A percentile compares a stretch with the other conserved stretches of the same genome.
These are phyloP conservation scores for Trichogramma pretiosum DNA, from an alignment of 1,140 invertebrate genomes.

Conservation along the genomic window DNA sequence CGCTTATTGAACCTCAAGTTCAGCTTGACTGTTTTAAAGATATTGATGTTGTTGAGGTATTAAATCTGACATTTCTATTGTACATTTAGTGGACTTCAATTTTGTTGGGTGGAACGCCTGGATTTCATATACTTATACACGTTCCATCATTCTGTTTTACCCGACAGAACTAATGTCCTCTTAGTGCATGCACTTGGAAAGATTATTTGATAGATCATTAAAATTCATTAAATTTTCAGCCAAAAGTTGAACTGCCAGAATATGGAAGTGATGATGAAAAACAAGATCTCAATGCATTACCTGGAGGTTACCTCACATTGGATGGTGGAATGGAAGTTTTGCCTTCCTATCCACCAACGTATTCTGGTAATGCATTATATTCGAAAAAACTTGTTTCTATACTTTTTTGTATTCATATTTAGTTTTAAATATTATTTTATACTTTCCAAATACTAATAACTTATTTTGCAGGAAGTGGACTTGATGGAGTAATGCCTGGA, in stretches of 20 bases:
- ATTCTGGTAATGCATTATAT: constrained; percentile 32
- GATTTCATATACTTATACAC: too few species aligned
- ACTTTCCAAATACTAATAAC: not conserved
- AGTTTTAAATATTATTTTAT: constrained; percentile 2
- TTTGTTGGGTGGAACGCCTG: not conserved
- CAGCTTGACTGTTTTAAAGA: constrained; percentile 46
- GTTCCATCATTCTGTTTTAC: too few species aligned
- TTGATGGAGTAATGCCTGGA: constrained; percentile 42
- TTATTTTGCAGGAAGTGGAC: constrained; percentile 32
- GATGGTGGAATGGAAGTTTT: constrained; percentile 45
- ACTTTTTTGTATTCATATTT: not conserved
- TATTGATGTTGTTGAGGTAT: constrained; percentile 44
- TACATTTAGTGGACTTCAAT: not conserved
- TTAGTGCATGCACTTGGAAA: too few species aligned
- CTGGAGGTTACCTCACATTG: constrained; percentile 42
- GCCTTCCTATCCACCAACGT: constrained; percentile 40
- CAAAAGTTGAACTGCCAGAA: constrained; percentile 52
- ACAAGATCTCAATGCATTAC: constrained; percentile 41
- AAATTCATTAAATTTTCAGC: constrained; percentile 29
- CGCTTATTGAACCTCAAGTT: constrained; percentile 44
- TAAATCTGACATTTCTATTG: constrained; percentile 3
- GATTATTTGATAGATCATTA: too few species aligned
- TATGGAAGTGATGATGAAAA: constrained; percentile 51
- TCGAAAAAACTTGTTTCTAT: constrained; percentile 1
- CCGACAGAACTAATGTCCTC: too few species aligned